Evolutionary conservation across 1,140 invertebrate species (phyloP).

Genomic region (Achatina immaculata): DNA sequence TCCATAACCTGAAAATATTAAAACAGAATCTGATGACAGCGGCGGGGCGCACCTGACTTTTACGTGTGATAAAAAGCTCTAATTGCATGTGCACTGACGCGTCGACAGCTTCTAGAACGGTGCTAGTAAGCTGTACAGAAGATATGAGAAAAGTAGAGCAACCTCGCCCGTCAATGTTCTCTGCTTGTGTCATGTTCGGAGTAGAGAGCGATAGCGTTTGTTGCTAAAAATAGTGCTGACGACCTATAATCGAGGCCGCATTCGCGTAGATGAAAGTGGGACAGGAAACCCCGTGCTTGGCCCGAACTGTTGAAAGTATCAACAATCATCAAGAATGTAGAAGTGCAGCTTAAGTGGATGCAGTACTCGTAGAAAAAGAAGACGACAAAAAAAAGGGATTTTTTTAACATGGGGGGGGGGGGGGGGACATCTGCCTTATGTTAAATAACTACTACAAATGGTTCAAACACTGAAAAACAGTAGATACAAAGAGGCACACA

Average conservation of each 20-base stretch:
- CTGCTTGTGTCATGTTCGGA: background rate
- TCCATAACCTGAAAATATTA: too few species aligned
- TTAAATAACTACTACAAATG: background rate
- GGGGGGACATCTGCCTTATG: background rate
- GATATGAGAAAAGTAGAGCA: too few species aligned
- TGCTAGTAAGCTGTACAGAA: background rate
- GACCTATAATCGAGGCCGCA: background rate
- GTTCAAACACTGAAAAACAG: background rate
- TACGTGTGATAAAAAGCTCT: too few species aligned
- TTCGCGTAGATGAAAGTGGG: background rate
- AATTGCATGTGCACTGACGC: too few species aligned
- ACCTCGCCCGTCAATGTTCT: too few species aligned
- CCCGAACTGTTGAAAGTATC: background rate
- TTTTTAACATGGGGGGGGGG: background rate
- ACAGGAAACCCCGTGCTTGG: background rate
- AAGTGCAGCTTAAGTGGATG: too few species aligned
- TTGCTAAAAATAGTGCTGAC: slow-evolving; percentile 7
- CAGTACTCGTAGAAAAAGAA: too few species aligned
- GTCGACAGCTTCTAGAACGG: too few species aligned
- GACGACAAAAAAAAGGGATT: too few species aligned
- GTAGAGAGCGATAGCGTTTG: background rate
- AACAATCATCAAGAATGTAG: too few species aligned
- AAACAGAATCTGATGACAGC: too few species aligned
- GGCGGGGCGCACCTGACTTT: too few species aligned
- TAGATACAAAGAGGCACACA: background rate